Percentiles rank a stretch among this genome's conserved stretches.
These are phyloP conservation scores for Pipistrellus nathusii DNA, from an alignment of 2,797 vertebrate genomes.

Conservation along the genomic window DNA sequence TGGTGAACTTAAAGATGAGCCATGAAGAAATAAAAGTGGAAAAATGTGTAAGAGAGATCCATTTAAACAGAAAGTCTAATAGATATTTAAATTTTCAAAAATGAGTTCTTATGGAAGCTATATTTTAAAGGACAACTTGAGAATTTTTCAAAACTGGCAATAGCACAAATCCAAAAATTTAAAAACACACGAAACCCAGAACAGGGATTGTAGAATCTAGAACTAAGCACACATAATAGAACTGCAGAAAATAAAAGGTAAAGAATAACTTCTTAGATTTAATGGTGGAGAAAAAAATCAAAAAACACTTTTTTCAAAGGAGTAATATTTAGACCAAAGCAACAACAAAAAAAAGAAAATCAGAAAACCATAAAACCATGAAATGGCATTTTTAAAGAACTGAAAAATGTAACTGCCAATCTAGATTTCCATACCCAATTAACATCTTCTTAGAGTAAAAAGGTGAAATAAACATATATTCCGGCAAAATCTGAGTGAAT, in stretches of 20 bases:
- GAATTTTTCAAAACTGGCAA: constrained; percentile 8
- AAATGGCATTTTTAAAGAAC: neutral
- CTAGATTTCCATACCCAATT: neutral
- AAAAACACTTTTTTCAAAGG: neutral
- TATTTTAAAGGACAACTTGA: neutral
- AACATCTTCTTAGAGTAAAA: neutral
- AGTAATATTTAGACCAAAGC: neutral
- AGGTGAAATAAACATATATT: neutral
- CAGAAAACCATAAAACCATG: neutral
- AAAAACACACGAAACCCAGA: neutral
- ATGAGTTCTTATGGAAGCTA: neutral
- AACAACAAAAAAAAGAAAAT: neutral
- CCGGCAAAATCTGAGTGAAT: neutral
- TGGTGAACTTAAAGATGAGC: neutral
- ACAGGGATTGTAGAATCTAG: rapidly evolving
- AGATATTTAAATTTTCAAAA: neutral
- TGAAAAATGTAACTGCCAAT: neutral
- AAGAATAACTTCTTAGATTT: neutral
- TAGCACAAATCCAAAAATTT: neutral
- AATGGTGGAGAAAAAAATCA: neutral
- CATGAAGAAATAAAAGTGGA: neutral
- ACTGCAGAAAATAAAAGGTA: neutral
- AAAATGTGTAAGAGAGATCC: neutral
- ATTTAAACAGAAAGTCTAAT: neutral
- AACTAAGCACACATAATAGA: neutral